Base-by-base conservation (phyloP, 2,113 vertebrate species). In the Tragelaphus imberbis region DNA sequence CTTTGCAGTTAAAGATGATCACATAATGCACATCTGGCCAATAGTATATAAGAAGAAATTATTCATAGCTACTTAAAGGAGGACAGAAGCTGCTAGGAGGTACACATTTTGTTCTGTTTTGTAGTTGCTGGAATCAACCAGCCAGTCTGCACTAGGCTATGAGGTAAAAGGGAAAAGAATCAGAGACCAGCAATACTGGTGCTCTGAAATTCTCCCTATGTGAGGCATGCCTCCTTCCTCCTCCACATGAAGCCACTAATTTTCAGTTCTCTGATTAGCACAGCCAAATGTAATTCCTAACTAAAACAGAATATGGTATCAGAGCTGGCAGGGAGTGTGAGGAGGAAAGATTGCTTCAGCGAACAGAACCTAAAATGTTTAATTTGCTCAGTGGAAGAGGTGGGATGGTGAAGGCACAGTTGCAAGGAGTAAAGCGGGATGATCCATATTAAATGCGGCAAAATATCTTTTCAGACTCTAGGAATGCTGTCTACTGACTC, bases 61-160 rank as follows among this genome's bases (percentile, higher is more conserved):
- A 75, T 84, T 90, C 44, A 92, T 58, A 89, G 25, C 49, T 81
- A 44, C 55, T 96, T 21, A 94, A 96, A 96, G 87, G 44, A 90
- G 40, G 14, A 85, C 17, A 58, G 47, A 75, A 87, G 80, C 17
- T 23, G 44, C 75, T 68, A 40, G 6, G 49, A 84, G 40, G 33
- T 11, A 71, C 55, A 75, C 6, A 0, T 30, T 89, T 94, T 58
- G 58, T 44, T 75, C 58, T 56, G 14, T 85, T 92, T 8, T n/a
- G 2, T 23, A 11, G 44, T 61, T 40, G n/a, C 16, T 36, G 61
- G 30, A 61, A 86, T 15, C 77, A 49, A 30, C 28, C 13, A 44
- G 30, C n/a, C n/a, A 15, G 81, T 68, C 65, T 77, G 53, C 5
- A 80, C 36, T 6, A 25, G 51, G 44, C 1, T 2, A 6, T 27